Evolutionary conservation across 2,888 invertebrate species (phyloP), one percentile per base, ranked within the genome.

Genomic region (Eristalis tenax): DNA sequence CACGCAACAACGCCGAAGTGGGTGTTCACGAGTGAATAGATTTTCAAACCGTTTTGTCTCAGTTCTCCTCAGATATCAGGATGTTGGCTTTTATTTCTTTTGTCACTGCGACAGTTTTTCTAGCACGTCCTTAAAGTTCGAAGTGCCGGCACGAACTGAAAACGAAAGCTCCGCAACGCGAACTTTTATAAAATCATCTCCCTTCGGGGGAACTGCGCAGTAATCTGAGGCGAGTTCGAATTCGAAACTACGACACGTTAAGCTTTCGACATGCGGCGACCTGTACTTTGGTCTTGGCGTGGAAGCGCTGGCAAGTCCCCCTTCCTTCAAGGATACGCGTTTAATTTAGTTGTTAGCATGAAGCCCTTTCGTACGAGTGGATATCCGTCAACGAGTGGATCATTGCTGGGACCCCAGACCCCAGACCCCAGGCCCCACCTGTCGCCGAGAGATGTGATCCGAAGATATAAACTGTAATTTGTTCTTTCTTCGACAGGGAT

Each of bases 121-220:
- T 23, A 11, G 65, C 15, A 59, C 23, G 79, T 68, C 84, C 81
- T 81, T 77, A 57, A 61, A 79, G 88, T 88, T 88, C 74, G 77
- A 77, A 84, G 73, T 66, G 84, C 88, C 88, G 88, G 88, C 88
- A 88, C 88, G 84, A 88, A 88, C 88, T 88, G 74, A 88, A 88
- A 73, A 70, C 84, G 69, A 88, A 88, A 88, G 88, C 88, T 88
- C 65, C 71, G 56, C 40, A 43, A 28, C 65, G 32, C 69, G 65
- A 74, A 84, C 81, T 84, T 77, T 88, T 87, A 87, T 88, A 81
- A 74, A 77, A 73, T 76, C 57, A 38, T 69, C 65, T 69, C 68
- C 59, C 64, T 61, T 15, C 18, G 22, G 4, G 38, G 84, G 65
- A 88, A 26, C 69, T 84, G 88, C 88, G 88, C 87, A 88, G 10